These are phyloP conservation scores for Accipiter virgatus DNA, from an alignment of 2,113 vertebrate species.

Conservation along the genomic window DNA sequence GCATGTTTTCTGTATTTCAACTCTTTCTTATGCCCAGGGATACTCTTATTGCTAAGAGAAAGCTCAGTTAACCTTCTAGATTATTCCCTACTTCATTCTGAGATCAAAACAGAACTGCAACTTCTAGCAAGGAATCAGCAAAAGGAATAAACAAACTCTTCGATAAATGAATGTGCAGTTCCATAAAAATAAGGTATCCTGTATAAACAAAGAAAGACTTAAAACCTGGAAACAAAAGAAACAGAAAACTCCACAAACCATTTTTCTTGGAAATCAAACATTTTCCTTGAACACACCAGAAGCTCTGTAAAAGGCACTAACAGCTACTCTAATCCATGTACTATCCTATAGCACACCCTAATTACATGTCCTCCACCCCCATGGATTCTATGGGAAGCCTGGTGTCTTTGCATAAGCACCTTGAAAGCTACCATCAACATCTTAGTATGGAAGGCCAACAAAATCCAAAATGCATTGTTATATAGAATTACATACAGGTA, in stretches of 20 bases:
- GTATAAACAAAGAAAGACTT: background rate
- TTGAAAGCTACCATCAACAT: background rate
- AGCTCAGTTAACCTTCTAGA: background rate
- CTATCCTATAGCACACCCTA: background rate
- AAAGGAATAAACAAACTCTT: background rate
- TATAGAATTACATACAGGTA: background rate
- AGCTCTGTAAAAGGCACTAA: background rate
- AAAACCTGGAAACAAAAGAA: background rate
- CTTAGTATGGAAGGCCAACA: background rate
- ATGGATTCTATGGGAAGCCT: background rate
- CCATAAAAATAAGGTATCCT: background rate
- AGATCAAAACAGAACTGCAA: background rate
- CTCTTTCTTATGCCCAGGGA: background rate
- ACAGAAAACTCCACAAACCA: background rate
- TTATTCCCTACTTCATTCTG: background rate
- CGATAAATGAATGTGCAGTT: background rate
- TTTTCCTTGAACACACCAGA: background rate
- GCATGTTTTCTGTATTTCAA: background rate
- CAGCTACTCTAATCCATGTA: background rate
- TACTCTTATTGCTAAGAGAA: background rate
- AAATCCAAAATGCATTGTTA: background rate
- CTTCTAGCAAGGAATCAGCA: background rate
- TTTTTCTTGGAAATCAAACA: background rate
- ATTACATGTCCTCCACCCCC: background rate
- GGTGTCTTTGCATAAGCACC: background rate